These are phyloP conservation scores for Octodon degus DNA, from an alignment of 2,113 vertebrate species.

Conservation along the genomic window DNA sequence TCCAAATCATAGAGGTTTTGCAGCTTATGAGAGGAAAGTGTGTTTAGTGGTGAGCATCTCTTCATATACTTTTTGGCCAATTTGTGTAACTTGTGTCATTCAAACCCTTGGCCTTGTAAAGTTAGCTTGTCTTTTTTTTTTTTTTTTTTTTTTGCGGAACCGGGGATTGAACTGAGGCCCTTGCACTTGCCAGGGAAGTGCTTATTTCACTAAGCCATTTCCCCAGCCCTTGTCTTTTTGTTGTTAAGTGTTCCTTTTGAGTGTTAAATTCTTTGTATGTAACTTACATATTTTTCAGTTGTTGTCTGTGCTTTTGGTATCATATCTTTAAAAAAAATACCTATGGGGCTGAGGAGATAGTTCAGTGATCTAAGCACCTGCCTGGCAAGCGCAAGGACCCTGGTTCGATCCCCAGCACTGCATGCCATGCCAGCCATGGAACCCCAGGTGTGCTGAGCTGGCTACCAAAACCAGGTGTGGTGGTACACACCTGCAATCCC, in stretches of 20 bases:
- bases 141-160: no score
- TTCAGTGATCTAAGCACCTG: no score
- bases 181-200: no score
- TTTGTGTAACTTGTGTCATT: neutral
- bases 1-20: neutral
- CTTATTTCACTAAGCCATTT: no score
- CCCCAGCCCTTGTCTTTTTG: neutral
- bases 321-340: neutral
- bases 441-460: no score
- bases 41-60: neutral
- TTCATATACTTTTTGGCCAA: neutral
- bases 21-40: neutral
- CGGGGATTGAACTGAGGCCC: no score
- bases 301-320: neutral
- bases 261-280: neutral
- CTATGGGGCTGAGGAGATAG: no score
- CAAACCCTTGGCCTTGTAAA: neutral
- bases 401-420: no score
- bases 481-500: no score
- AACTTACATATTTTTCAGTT: neutral
- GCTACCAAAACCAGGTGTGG: no score
- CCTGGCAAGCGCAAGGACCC: no score
- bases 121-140: slow-evolving; percentile 41
- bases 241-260: neutral
- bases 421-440: no score